Conservation (phyloP, 2,113 vertebrate species). For the Natator depressus region DNA sequence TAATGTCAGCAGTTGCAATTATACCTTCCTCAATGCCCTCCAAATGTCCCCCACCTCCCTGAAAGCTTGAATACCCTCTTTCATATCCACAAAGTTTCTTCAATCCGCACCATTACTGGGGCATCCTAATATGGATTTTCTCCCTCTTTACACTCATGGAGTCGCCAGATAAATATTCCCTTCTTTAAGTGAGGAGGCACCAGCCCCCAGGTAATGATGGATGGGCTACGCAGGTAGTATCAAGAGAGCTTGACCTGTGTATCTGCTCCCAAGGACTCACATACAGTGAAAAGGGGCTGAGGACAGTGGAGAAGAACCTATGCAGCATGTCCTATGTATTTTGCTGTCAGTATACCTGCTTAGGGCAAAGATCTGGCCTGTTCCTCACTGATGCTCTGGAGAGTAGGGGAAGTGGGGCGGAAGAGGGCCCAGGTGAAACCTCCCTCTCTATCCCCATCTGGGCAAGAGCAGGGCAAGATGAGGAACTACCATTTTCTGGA, state of each 20-base stretch:
- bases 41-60: not conserved
- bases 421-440: not conserved
- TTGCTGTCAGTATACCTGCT: not conserved
- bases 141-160: not conserved
- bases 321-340: not conserved
- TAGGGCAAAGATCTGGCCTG: not conserved
- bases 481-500: not conserved
- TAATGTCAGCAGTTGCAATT: not conserved
- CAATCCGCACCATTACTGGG: not conserved
- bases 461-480: not conserved
- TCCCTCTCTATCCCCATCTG: rapidly evolving
- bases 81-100: not conserved
- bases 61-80: not conserved
- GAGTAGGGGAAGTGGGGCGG: not conserved
- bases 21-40: not conserved
- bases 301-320: not conserved
- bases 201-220: not conserved
- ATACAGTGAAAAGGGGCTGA: not conserved
- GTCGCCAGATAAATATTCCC: not conserved
- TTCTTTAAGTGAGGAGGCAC: not conserved
- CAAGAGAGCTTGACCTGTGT: not conserved
- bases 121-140: not conserved
- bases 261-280: not conserved
- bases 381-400: not conserved
- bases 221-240: not conserved